Evolutionary conservation across 2,888 invertebrate species (phyloP), one percentile per base, ranked within the genome.

Genomic region (Falcaria lacertinaria): DNA sequence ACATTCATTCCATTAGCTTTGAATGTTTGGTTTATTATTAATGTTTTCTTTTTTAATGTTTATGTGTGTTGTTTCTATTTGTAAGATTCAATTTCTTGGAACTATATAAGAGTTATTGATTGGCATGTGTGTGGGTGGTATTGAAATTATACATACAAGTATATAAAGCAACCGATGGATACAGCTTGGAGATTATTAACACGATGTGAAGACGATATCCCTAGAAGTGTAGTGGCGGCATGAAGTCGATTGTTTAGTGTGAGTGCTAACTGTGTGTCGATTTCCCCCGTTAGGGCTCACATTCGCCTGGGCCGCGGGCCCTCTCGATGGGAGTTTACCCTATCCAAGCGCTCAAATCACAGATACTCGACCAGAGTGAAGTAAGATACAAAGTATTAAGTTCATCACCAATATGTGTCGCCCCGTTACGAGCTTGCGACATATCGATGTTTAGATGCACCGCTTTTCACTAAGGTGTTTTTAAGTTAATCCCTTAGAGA

Each of bases 301-400:
- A 95, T 90, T 96, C 97, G 88, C 97, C 97, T 84, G 96, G 95
- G 90, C 95, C 96, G 86, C 94, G 96, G 85, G 94, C 94, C 82
- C 93, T 95, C 71, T 95, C 96, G 71, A 95, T 96, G 95, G 97
- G 97, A 76, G 93, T 95, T 82, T 97, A 94, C 90, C 96, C 96
- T 81, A 94, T 96, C 86, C 95, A 96, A 91, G 93, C 93, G 90
- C 91, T 97, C 91, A 93, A 94, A 90, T 96, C 96, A 84, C 93
- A 93, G 91, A 95, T 96, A 87, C 93, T 95, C 85, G 93, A 93
- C 90, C 94, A 93, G 88, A 93, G 95, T 86, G 95, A 96, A 92
- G 97, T 97, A 96, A 97, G 96, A 94, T 89, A 94, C 90, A 69
- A 74, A 15, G 64, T 64, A 66, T 69, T 75, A 62, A n/a, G n/a